Conservation (phyloP, 2,113 vertebrate genomes). For the Equus przewalskii region DNA sequence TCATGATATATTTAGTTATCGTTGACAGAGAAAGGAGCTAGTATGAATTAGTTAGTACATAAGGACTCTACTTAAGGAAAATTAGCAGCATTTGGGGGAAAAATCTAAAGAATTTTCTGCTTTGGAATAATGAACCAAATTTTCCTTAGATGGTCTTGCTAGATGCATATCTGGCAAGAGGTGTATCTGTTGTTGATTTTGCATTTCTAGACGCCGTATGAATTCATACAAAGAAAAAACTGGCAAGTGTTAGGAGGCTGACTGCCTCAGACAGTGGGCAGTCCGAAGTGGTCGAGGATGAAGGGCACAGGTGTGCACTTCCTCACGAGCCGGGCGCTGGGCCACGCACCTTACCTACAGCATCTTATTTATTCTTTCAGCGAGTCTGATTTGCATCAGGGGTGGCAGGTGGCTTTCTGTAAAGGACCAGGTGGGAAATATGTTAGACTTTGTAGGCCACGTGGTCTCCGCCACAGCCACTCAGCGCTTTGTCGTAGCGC, state of each 20-base stretch:
- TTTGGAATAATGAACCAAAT: neutral
- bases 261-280: neutral
- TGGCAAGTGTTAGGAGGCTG: neutral
- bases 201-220: neutral
- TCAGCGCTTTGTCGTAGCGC: neutral
- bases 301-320: neutral
- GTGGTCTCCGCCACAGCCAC: neutral
- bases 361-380: neutral
- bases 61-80: neutral
- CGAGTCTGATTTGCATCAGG: neutral
- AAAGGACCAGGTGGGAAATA: neutral
- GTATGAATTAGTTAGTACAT: neutral
- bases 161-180: neutral
- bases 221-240: neutral
- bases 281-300: neutral
- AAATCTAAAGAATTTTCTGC: neutral
- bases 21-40: neutral
- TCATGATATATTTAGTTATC: neutral
- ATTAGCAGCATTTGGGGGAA: neutral
- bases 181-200: neutral
- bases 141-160: neutral
- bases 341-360: neutral
- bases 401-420: neutral
- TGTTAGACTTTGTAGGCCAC: neutral
- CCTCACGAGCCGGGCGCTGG: neutral